These are phyloP conservation scores for Dyspetes luteomarginatus DNA, from an alignment of 2,888 invertebrate species.

Conservation along the genomic window DNA sequence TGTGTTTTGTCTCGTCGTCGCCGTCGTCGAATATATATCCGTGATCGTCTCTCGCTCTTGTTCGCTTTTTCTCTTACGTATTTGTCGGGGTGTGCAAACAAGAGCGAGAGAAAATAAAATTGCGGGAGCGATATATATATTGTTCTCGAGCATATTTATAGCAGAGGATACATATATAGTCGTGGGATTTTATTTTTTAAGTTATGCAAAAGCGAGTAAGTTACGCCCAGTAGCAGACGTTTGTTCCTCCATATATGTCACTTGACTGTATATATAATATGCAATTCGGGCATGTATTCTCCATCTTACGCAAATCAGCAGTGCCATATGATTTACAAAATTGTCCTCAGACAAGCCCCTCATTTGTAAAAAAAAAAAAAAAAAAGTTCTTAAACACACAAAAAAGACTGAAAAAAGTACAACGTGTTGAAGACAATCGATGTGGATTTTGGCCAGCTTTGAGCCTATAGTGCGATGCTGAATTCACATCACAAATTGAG, in stretches of 20 bases:
- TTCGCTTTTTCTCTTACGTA: neutral
- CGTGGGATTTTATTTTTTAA: slow-evolving; percentile 60
- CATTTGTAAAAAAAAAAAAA: slow-evolving; percentile 2
- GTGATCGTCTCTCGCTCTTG: neutral
- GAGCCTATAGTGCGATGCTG: too few species aligned
- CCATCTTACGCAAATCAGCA: slow-evolving; percentile 59
- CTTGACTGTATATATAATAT: neutral
- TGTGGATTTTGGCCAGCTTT: too few species aligned
- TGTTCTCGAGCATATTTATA: slow-evolving; percentile 47
- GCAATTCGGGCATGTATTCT: too few species aligned
- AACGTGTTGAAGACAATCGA: too few species aligned
- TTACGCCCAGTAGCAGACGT: slow-evolving; percentile 54
- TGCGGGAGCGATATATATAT: slow-evolving; percentile 60
- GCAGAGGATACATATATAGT: slow-evolving; percentile 18
- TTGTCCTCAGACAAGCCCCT: slow-evolving; percentile 38
- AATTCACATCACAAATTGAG: too few species aligned
- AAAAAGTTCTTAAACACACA: too few species aligned
- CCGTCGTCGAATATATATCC: neutral
- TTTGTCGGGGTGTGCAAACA: slow-evolving; percentile 13
- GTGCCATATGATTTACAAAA: slow-evolving; percentile 38
- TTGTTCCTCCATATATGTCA: slow-evolving; percentile 24
- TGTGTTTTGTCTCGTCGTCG: slow-evolving; percentile 8
- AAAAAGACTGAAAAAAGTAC: too few species aligned
- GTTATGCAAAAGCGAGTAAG: slow-evolving; percentile 63
- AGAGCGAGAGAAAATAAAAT: slow-evolving; percentile 46